Conservation (phyloP, 1,140 invertebrate genomes). For the Mylabris phalerata region DNA sequence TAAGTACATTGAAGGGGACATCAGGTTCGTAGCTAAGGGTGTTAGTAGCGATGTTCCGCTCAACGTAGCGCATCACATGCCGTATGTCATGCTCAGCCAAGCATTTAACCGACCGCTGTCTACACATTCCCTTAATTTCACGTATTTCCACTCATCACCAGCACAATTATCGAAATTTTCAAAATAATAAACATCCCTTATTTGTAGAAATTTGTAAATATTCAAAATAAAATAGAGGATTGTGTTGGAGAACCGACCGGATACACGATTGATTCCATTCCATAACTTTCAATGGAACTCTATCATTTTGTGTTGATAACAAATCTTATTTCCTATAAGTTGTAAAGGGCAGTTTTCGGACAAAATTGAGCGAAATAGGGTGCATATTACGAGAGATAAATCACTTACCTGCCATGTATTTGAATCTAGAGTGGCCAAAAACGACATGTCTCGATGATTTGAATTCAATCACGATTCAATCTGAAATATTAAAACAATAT, state of each 20-base stretch:
- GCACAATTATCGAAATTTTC: background rate
- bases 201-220: background rate
- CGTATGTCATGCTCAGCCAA: conserved; percentile 20
- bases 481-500: too few species aligned
- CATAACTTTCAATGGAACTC: background rate
- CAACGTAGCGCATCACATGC: conserved; percentile 21
- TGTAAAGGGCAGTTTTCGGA: background rate
- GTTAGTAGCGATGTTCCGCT: conserved; percentile 25
- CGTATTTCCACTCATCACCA: background rate
- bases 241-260: conserved; percentile 5
- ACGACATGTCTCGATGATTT: conserved; percentile 36
- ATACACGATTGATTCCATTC: conserved; percentile 1
- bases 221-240: background rate
- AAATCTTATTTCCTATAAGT: conserved; percentile 4
- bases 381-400: background rate
- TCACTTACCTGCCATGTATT: conserved; percentile 46
- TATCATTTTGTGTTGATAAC: conserved; percentile 5
- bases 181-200: background rate
- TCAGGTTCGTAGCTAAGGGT: conserved; percentile 14
- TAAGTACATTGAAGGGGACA: conserved; percentile 16
- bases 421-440: conserved; percentile 44
- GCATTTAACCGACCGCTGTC: conserved; percentile 16
- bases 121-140: too few species aligned
- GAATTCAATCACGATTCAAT: too few species aligned
- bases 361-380: background rate